phyloP scores from a whole-genome alignment of 2,797 vertebrate species.

The Ptychadena robeensis region DNA sequence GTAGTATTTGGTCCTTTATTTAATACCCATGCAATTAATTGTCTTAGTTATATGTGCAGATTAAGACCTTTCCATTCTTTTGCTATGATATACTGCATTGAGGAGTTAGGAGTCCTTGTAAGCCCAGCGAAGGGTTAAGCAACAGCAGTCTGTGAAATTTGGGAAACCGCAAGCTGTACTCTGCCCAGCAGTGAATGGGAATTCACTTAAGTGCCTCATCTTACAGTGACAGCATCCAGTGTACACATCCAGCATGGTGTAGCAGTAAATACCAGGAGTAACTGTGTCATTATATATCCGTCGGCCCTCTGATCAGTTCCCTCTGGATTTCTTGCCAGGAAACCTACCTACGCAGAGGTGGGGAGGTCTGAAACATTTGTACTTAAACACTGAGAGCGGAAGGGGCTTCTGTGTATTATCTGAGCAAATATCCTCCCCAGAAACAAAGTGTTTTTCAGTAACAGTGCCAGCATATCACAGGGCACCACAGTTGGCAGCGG shows the following conservation, averaged over 20 bases:
- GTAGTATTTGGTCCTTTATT: not conserved
- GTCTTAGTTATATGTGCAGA: not conserved
- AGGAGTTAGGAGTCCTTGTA: not conserved
- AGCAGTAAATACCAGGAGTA: constrained; percentile 34
- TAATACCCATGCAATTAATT: not conserved
- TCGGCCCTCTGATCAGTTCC: not conserved
- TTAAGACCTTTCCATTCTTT: not conserved
- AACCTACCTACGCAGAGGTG: not conserved
- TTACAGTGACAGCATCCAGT: constrained; percentile 66
- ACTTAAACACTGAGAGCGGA: not conserved
- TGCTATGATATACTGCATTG: not conserved
- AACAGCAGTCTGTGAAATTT: constrained; percentile 80
- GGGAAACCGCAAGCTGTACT: constrained; percentile 86
- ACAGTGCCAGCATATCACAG: not conserved
- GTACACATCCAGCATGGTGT: constrained; percentile 17
- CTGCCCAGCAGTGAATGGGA: constrained; percentile 84
- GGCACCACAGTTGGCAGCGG: not conserved
- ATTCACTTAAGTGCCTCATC: constrained; percentile 81
- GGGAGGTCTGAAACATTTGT: not conserved
- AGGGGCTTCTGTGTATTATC: not conserved
- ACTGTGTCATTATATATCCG: constrained; percentile 2
- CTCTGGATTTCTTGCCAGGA: not conserved
- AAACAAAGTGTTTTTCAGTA: not conserved
- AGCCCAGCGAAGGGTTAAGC: constrained; percentile 41
- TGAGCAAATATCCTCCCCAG: not conserved